phyloP scores from a whole-genome alignment of 2,888 invertebrate genomes.

The Agrilus mali region DNA sequence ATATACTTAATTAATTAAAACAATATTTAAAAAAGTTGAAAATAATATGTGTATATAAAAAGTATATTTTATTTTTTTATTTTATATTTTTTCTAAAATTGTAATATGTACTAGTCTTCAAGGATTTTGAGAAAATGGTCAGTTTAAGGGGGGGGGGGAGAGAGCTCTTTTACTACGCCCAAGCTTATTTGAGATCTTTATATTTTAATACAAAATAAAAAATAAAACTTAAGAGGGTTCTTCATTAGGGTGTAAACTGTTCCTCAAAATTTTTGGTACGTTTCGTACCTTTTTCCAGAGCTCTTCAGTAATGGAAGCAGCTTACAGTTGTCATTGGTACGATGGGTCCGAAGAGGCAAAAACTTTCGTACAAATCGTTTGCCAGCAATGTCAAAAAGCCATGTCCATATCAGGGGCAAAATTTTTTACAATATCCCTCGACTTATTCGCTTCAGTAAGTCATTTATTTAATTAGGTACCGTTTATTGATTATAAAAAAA shows the following conservation, averaged over 20 bases:
- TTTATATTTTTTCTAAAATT: too few relatives aligned
- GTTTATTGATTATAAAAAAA: background rate
- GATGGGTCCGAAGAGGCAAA: constrained; percentile 83
- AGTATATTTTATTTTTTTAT: too few relatives aligned
- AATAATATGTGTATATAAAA: too few relatives aligned
- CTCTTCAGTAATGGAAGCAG: constrained; percentile 84
- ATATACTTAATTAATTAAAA: too few relatives aligned
- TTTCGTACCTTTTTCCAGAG: constrained; percentile 41
- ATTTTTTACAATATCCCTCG: constrained; percentile 78
- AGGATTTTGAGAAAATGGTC: too few relatives aligned
- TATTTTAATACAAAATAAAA: too few relatives aligned
- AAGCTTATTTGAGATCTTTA: too few relatives aligned
- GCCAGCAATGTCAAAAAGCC: constrained; percentile 82
- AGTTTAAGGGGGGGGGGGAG: too few relatives aligned
- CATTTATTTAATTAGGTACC: background rate
- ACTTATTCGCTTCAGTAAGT: constrained; percentile 77
- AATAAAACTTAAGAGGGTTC: too few relatives aligned
- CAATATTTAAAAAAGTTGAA: too few relatives aligned
- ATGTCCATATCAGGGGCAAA: constrained; percentile 83
- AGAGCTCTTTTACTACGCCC: too few relatives aligned
- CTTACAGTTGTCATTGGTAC: constrained; percentile 84
- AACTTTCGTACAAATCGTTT: constrained; percentile 82
- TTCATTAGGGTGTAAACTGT: background rate
- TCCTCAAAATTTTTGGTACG: background rate
- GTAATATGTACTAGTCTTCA: too few relatives aligned